phyloP scores from a whole-genome alignment of 2,113 vertebrate species.

The Salvelinus alpinus region DNA sequence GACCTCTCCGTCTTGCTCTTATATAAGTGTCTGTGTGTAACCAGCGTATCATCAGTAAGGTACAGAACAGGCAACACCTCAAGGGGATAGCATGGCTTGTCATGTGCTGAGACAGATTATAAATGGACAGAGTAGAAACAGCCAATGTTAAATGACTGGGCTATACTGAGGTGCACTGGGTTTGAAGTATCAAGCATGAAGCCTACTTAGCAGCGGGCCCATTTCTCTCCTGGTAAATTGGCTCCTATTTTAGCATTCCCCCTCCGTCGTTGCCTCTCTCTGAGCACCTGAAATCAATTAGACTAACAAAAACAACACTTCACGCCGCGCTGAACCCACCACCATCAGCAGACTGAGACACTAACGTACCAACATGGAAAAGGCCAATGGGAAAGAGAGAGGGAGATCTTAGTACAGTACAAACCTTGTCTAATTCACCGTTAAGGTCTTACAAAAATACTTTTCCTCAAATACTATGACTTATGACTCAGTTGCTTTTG shows the following conservation, averaged over 20 bases:
- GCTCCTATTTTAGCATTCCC: neutral
- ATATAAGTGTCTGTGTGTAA: slow-evolving; percentile 15
- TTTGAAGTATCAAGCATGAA: neutral
- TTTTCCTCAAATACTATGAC: neutral
- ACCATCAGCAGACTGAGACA: neutral
- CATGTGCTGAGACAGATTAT: slow-evolving; percentile 18
- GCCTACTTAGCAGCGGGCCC: neutral
- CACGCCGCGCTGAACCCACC: neutral
- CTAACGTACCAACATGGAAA: neutral
- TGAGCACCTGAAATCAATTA: slow-evolving; percentile 2
- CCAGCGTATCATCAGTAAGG: neutral
- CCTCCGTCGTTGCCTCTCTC: neutral
- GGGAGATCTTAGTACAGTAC: neutral
- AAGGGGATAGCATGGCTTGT: slow-evolving; percentile 11
- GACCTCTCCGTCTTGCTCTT: slow-evolving; percentile 8
- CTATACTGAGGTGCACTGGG: no score
- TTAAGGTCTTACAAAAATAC: neutral
- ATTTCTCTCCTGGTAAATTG: neutral
- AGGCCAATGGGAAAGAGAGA: neutral
- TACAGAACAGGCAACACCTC: slow-evolving; percentile 21
- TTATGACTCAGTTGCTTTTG: neutral
- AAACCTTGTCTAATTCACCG: no score
- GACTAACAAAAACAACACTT: neutral
- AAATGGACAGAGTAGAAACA: neutral
- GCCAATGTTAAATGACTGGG: neutral